These are phyloP conservation scores for Ctenicera cuprea DNA, from an alignment of 2,888 invertebrate species.

Conservation along the genomic window DNA sequence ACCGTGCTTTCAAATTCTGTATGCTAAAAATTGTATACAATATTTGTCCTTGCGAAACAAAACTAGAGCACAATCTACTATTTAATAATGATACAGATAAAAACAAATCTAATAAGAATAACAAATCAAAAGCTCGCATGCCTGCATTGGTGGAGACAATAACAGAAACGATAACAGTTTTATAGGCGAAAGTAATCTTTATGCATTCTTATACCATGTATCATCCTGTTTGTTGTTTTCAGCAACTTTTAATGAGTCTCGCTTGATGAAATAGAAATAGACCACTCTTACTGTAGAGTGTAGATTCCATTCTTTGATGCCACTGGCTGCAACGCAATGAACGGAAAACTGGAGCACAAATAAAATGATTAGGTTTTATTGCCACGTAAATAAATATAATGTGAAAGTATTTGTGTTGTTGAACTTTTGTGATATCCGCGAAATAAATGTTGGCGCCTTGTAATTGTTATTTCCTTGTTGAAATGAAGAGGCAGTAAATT, in stretches of 20 bases:
- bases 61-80: too few relatives aligned
- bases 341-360: conserved; percentile 23
- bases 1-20: too few relatives aligned
- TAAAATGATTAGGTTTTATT: conserved; percentile 31
- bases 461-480: too few relatives aligned
- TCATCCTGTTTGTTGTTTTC: neutral
- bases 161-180: neutral
- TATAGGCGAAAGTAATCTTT: conserved; percentile 2
- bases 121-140: neutral
- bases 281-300: too few relatives aligned
- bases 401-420: neutral
- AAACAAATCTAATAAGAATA: neutral
- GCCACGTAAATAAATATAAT: conserved; percentile 4
- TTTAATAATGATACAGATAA: neutral
- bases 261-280: neutral
- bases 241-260: conserved; percentile 1
- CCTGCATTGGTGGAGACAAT: neutral
- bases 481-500: too few relatives aligned
- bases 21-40: too few relatives aligned
- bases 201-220: conserved; percentile 1
- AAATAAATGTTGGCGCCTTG: too few relatives aligned
- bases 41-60: too few relatives aligned
- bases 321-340: neutral
- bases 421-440: too few relatives aligned
- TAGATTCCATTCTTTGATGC: neutral